Evolutionary conservation across 2,797 vertebrate genomes (phyloP).

Genomic region (Xenops minutus): DNA sequence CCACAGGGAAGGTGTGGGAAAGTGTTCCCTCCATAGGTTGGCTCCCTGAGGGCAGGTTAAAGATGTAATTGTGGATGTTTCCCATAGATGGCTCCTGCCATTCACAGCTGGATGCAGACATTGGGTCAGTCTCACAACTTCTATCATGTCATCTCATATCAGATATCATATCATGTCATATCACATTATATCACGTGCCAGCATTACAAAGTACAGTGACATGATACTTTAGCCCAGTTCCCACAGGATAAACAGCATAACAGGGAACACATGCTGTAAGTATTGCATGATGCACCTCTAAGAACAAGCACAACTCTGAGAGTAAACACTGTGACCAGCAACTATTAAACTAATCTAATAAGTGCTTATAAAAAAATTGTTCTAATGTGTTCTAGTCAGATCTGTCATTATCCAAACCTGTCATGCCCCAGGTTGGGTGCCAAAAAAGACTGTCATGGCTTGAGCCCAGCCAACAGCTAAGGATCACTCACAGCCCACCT

Average conservation of each 20-base stretch:
- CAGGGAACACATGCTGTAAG: not conserved
- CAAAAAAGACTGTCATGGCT: not conserved
- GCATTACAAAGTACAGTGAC: accelerated
- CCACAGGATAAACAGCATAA: not conserved
- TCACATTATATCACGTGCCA: not conserved
- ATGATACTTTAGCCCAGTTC: accelerated
- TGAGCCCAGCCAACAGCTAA: not conserved
- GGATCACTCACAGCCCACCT: no score
- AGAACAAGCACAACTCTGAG: not conserved
- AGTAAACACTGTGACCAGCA: not conserved
- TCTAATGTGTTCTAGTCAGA: not conserved
- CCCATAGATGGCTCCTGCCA: not conserved
- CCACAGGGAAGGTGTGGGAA: no score
- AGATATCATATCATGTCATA: no score
- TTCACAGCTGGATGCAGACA: not conserved
- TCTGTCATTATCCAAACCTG: not conserved
- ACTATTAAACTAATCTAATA: not conserved
- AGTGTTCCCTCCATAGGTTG: not conserved
- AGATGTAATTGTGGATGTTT: not conserved
- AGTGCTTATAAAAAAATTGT: not conserved
- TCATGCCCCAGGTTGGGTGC: not conserved
- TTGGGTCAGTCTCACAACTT: not conserved
- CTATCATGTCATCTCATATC: not conserved
- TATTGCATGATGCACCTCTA: not conserved
- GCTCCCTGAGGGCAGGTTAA: not conserved